Evolutionary conservation across 2,797 vertebrate genomes (phyloP), one percentile per base, ranked within the genome.

Genomic region (Rhinella marina): DNA sequence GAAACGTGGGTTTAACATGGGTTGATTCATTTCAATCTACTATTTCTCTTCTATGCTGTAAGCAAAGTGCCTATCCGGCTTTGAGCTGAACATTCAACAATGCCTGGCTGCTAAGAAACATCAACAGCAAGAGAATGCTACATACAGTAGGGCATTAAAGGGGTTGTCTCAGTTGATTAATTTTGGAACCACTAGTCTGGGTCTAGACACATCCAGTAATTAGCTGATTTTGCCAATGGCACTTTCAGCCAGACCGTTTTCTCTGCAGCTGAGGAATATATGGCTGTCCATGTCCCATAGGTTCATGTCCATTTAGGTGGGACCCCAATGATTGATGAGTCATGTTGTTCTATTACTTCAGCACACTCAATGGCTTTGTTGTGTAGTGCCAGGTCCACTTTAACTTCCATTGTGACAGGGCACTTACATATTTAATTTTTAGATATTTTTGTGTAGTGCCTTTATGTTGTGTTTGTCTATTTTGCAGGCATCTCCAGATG

Each of bases 401-500:
- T 0, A 13, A 16, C 2, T 8, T 61, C 21, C 62, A 66, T 27
- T 70, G 25, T 70, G 12, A 70, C 14, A 19, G 17, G 14, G 10
- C 8, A 62, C 7, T 62, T 17, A 19, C 17, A 10, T 32, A 7
- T 41, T 32, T 29, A 17, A 4, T 66, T 25, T 25, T 29, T 70
- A 70, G 25, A 21, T 41, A 7, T 72, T 72, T 32, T 41, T 72
- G 2, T 17, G 41, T 9, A 7, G 6, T 13, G 25, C n/a, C 27
- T 61, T 86, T 75, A 56, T 17, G 14, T 83, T 70, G 23, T 56
- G 3, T 86, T 81, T 80, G 23, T 86, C 32, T 91, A n/a, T 91
- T 41, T 86, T 76, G 2, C 90, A 98, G 97, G 96, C 94, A 25
- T 96, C 91, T 0, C 91, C 93, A 54, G 96, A 97, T 0, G 97